phyloP scores from a whole-genome alignment of 2,888 invertebrate genomes.

The Synanthedon formicaeformis region DNA sequence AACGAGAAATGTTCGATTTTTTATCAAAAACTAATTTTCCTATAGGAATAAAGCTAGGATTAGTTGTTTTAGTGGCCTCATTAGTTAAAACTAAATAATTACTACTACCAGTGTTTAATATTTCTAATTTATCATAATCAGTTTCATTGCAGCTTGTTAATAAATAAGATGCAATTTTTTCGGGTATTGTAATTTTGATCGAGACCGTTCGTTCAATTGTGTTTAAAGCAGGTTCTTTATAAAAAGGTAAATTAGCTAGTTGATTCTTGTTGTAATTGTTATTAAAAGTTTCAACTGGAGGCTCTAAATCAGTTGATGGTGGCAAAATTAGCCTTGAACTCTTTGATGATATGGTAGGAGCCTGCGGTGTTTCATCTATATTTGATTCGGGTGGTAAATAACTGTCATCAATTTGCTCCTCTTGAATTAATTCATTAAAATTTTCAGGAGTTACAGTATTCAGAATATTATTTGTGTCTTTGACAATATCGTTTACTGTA shows the following conservation, averaged over 20 bases:
- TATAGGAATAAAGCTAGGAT: conserved; percentile 41
- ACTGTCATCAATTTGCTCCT: conserved; percentile 19
- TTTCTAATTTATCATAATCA: conserved; percentile 48
- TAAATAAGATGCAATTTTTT: conserved; percentile 49
- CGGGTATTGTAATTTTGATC: conserved; percentile 58
- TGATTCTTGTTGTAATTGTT: conserved; percentile 29
- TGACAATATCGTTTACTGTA: conserved; percentile 50
- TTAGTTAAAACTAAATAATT: conserved; percentile 56
- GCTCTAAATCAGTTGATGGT: conserved; percentile 39
- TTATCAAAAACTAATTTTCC: conserved; percentile 45
- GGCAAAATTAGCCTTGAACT: conserved; percentile 30
- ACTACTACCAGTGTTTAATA: conserved; percentile 55
- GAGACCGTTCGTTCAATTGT: conserved; percentile 61
- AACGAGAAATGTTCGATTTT: conserved; percentile 52
- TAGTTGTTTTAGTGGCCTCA: conserved; percentile 22
- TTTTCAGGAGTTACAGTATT: conserved; percentile 33
- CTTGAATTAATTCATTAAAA: conserved; percentile 27
- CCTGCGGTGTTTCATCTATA: conserved; percentile 32
- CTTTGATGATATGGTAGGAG: conserved; percentile 23
- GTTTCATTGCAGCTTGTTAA: conserved; percentile 41
- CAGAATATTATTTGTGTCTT: conserved; percentile 43
- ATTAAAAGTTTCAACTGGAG: conserved; percentile 30
- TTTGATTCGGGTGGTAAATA: conserved; percentile 24
- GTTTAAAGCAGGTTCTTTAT: conserved; percentile 38
- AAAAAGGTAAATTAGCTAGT: conserved; percentile 43